Evolutionary conservation across 2,888 invertebrate species (phyloP).

Genomic region (Cyclophora albipunctata): DNA sequence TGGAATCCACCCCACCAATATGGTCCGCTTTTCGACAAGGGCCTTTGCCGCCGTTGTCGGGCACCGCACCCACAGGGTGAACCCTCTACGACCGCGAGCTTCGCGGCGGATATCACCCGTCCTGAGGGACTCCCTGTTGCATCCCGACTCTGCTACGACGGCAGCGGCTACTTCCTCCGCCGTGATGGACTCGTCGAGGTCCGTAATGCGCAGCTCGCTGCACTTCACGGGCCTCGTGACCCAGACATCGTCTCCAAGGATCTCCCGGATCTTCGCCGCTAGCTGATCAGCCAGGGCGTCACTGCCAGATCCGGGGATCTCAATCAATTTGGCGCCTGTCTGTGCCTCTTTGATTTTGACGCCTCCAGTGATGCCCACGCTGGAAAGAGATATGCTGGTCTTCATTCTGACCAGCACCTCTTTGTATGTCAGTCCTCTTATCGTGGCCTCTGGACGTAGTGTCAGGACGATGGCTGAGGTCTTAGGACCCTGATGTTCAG

Average conservation of each 20-base stretch:
- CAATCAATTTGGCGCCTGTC: background rate
- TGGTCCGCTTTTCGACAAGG: background rate
- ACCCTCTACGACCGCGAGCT: too few relatives aligned
- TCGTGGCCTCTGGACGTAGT: constrained; percentile 1
- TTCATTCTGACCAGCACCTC: background rate
- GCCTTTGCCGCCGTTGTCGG: background rate
- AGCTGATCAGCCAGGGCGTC: background rate
- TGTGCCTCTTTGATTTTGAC: background rate
- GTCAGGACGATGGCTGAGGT: background rate
- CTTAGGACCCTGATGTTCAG: too few relatives aligned
- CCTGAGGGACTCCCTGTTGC: background rate
- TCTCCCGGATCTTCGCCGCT: background rate
- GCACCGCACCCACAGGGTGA: background rate
- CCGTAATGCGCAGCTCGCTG: background rate
- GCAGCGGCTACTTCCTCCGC: background rate
- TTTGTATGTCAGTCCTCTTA: background rate
- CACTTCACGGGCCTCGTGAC: background rate
- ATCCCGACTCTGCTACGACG: background rate
- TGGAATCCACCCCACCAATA: background rate
- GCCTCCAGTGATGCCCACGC: background rate
- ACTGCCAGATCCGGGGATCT: background rate
- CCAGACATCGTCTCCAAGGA: background rate
- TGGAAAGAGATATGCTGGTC: background rate
- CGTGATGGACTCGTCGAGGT: background rate
- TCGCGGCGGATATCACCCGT: background rate